Evolutionary conservation across 1,140 invertebrate genomes (phyloP), one percentile per base, ranked within the genome.

Genomic region (Mya arenaria): DNA sequence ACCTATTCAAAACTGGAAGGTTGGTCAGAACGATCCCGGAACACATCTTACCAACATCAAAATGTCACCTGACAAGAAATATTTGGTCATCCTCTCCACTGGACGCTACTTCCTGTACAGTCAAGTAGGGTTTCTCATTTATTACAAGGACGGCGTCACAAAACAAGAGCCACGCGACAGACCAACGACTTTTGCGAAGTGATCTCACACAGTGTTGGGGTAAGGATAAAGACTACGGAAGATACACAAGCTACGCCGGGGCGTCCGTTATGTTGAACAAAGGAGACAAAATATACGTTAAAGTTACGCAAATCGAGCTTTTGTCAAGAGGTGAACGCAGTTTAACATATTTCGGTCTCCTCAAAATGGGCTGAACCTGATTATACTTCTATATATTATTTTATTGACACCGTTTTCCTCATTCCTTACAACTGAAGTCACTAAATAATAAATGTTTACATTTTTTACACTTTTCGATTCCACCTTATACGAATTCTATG

Each of bases 21-120:
- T 52, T 10, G 48, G 30, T 4, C 39, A 32, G 10, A 28, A 19
- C 1, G 1, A 10, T 1, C 55, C 52, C 25, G 56, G 56, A 3
- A 72, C 66, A 39, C 78, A 81, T 30, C n/a, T 81, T 36, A 44
- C 52, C 4, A 55, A 65, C 34, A 72, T 81, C 34, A 41, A 63
- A 15, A 60, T 81, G 28, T 52, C 52, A 56, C 28, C 44, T 25
- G 62, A 68, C n/a, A 72, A 81, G n/a, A 48, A 32, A 6, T 34
- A 30, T 32, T 36, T 81, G 30, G 41, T 71, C 0, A 36, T 71
- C 23, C 78, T 58, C 55, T 48, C 69, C 44, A 32, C 65, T 52
- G 78, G 78, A 34, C n/a, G 28, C 5, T 81, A 81, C 39, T 81
- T 60, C 41, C 25, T 81, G 36, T 81, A 81, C 55, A 81, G 78